phyloP scores from a whole-genome alignment of 2,888 invertebrate species.

The Aphidoletes aphidimyza region DNA sequence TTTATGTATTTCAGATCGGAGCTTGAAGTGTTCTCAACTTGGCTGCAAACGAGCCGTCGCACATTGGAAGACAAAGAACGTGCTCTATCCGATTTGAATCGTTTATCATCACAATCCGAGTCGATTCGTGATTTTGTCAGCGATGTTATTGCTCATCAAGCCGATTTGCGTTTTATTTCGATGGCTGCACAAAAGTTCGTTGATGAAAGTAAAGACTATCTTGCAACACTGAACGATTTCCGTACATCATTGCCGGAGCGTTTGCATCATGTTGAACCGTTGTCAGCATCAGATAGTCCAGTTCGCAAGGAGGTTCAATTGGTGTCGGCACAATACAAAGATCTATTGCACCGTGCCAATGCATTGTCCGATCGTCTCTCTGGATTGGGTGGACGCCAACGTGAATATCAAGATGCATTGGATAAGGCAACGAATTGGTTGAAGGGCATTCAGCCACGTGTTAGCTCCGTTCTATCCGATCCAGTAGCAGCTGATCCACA shows the following conservation, averaged over 20 bases:
- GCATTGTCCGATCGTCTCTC: slow-evolving; percentile 83
- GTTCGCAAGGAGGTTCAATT: slow-evolving; percentile 83
- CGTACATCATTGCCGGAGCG: slow-evolving; percentile 85
- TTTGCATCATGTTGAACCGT: slow-evolving; percentile 79
- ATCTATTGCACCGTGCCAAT: slow-evolving; percentile 84
- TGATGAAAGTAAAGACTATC: slow-evolving; percentile 93
- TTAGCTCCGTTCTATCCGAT: slow-evolving; percentile 80
- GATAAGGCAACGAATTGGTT: slow-evolving; percentile 85
- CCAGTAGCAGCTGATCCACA: slow-evolving; percentile 87
- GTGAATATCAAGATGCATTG: slow-evolving; percentile 84
- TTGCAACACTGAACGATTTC: slow-evolving; percentile 85
- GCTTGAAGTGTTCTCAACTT: slow-evolving; percentile 81
- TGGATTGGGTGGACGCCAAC: slow-evolving; percentile 79
- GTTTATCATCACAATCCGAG: slow-evolving; percentile 77
- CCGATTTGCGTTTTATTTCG: slow-evolving; percentile 92
- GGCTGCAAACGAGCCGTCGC: slow-evolving; percentile 85
- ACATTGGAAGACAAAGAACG: slow-evolving; percentile 87
- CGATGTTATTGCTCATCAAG: slow-evolving; percentile 95
- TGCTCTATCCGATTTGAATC: slow-evolving; percentile 79
- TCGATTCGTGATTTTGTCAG: slow-evolving; percentile 89
- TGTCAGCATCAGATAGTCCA: slow-evolving; percentile 76
- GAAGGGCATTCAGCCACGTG: slow-evolving; percentile 78
- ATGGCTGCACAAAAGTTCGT: slow-evolving; percentile 97
- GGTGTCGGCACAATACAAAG: slow-evolving; percentile 82
- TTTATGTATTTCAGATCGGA: slow-evolving; percentile 72